phyloP scores from a whole-genome alignment of 2,797 vertebrate species.

The Setipinna tenuifilis region DNA sequence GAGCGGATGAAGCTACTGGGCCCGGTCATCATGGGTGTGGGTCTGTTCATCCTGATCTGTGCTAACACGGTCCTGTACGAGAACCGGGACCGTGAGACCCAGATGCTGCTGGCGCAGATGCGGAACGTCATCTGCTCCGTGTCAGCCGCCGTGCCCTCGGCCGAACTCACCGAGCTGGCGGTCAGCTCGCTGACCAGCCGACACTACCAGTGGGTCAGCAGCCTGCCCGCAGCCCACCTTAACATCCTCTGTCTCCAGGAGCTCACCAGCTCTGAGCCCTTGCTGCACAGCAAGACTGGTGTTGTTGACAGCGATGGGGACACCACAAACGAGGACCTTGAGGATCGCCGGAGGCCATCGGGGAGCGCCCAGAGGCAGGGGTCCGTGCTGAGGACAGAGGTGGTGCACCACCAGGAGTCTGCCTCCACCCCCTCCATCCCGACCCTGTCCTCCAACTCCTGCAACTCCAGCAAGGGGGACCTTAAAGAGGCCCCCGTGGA shows the following conservation, averaged over 20 bases:
- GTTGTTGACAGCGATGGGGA: constrained; percentile 27
- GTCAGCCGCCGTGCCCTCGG: constrained; percentile 67
- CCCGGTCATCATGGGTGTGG: constrained; percentile 94
- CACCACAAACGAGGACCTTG: neutral
- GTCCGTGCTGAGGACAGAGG: constrained; percentile 65
- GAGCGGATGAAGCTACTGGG: constrained; percentile 92
- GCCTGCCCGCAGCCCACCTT: constrained; percentile 73
- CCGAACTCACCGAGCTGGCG: constrained; percentile 58
- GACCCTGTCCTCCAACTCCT: constrained; percentile 63
- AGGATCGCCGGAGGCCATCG: neutral
- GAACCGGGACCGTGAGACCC: constrained; percentile 93
- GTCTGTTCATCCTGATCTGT: constrained; percentile 97
- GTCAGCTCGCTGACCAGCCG: constrained; percentile 58
- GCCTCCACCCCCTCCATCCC: constrained; percentile 63
- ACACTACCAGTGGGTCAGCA: constrained; percentile 76
- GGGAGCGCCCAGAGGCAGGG: constrained; percentile 58
- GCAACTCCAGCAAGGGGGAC: constrained; percentile 65
- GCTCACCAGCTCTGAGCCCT: constrained; percentile 68
- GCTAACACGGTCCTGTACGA: constrained; percentile 96
- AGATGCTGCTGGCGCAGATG: constrained; percentile 82
- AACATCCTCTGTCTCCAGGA: constrained; percentile 77
- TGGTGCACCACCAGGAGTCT: constrained; percentile 74
- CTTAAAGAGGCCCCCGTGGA: constrained; percentile 39
- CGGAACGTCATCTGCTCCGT: constrained; percentile 79
- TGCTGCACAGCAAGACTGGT: constrained; percentile 57